Conservation (phyloP, 2,113 vertebrate species). For the Marcusenius ussheri region DNA sequence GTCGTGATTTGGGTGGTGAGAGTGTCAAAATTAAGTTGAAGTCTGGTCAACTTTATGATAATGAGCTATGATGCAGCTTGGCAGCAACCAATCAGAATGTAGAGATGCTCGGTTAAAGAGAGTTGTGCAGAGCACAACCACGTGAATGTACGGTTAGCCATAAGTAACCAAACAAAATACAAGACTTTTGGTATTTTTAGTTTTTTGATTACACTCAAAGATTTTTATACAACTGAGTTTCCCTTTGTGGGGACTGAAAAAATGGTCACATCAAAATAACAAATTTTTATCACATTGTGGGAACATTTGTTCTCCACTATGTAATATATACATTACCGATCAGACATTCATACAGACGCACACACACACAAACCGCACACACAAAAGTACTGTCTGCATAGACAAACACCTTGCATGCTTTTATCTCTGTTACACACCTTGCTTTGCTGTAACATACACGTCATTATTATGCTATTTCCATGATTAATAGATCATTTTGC, state of each 20-base stretch:
- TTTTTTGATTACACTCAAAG: not conserved
- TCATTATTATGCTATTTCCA: not conserved
- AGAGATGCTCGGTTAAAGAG: no score
- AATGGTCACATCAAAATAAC: not conserved
- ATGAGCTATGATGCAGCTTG: no score
- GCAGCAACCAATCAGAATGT: no score
- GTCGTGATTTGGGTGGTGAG: no score
- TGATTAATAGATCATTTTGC: not conserved
- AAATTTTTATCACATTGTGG: not conserved
- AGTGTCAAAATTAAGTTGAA: no score
- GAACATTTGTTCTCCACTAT: not conserved
- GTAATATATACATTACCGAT: not conserved
- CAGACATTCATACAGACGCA: not conserved
- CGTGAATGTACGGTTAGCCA: not conserved
- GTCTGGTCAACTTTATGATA: no score
- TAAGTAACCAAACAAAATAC: not conserved
- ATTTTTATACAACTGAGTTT: not conserved
- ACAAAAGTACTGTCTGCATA: not conserved
- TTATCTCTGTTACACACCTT: not conserved
- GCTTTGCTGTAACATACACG: not conserved
- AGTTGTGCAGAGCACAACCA: no score
- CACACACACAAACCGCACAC: not conserved
- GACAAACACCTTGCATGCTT: not conserved
- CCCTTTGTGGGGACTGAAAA: not conserved
- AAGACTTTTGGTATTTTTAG: not conserved